These are phyloP conservation scores for Pherbina coryleti DNA, from an alignment of 2,888 invertebrate species.

Conservation along the genomic window DNA sequence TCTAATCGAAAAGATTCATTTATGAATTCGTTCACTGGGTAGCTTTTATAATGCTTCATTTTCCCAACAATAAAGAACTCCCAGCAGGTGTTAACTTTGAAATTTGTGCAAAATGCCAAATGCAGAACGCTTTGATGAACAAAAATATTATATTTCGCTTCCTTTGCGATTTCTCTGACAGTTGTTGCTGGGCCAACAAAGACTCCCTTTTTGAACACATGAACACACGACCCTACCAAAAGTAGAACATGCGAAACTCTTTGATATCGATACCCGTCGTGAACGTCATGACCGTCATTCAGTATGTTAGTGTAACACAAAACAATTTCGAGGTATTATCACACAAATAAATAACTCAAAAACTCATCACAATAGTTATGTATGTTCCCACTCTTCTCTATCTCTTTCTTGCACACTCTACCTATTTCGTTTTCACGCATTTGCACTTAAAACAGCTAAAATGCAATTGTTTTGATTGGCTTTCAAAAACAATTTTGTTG, in stretches of 20 bases:
- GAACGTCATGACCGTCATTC: background rate
- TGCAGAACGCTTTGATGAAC: too few relatives aligned
- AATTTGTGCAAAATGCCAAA: too few relatives aligned
- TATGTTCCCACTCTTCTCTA: background rate
- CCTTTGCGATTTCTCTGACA: background rate
- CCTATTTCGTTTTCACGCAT: background rate
- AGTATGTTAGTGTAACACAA: background rate
- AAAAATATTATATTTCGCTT: background rate
- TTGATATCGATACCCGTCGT: background rate
- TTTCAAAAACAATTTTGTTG: conserved; percentile 45
- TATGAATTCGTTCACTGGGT: too few relatives aligned
- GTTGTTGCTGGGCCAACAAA: background rate
- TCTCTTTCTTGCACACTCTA: background rate
- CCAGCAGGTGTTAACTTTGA: too few relatives aligned
- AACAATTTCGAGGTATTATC: background rate
- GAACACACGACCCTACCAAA: background rate
- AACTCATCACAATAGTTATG: background rate
- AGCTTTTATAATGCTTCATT: too few relatives aligned
- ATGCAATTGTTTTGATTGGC: conserved; percentile 49
- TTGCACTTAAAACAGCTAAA: background rate
- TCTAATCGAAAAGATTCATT: too few relatives aligned
- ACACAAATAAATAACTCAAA: background rate
- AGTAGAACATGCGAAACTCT: background rate
- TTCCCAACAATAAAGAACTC: too few relatives aligned
- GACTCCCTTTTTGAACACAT: background rate